Conservation (phyloP, 2,888 invertebrate genomes). For the Tachina lurida region DNA sequence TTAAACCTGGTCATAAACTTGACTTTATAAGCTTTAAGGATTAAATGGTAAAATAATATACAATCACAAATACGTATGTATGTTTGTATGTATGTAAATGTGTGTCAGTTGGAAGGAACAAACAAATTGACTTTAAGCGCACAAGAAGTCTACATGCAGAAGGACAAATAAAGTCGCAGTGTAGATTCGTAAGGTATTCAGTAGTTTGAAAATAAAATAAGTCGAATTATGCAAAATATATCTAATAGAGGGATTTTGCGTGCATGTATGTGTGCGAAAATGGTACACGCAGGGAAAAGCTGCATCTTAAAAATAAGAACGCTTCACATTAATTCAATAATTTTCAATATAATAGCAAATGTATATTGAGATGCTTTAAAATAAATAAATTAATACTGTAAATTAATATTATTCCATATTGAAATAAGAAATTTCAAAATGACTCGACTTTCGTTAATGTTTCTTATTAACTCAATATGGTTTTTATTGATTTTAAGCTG, state of each 20-base stretch:
- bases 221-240: conserved; percentile 46
- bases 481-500: no score
- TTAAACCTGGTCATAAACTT: conserved; percentile 65
- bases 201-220: conserved; percentile 26
- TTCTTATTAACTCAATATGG: no score
- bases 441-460: no score
- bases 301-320: no score
- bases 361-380: no score
- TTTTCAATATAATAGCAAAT: no score
- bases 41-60: conserved; percentile 41
- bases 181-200: conserved; percentile 3
- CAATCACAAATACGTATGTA: not conserved
- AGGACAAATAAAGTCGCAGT: conserved; percentile 25
- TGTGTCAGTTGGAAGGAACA: conserved; percentile 19
- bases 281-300: no score
- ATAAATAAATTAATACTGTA: no score
- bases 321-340: no score
- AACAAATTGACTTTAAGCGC: conserved; percentile 60
- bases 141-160: conserved; percentile 42
- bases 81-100: not conserved
- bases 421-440: no score
- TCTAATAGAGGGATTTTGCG: not conserved
- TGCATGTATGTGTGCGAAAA: not conserved
- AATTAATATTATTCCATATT: no score
- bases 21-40: conserved; percentile 53